phyloP scores from a whole-genome alignment of 2,113 vertebrate species.

The Cheilinus undulatus region DNA sequence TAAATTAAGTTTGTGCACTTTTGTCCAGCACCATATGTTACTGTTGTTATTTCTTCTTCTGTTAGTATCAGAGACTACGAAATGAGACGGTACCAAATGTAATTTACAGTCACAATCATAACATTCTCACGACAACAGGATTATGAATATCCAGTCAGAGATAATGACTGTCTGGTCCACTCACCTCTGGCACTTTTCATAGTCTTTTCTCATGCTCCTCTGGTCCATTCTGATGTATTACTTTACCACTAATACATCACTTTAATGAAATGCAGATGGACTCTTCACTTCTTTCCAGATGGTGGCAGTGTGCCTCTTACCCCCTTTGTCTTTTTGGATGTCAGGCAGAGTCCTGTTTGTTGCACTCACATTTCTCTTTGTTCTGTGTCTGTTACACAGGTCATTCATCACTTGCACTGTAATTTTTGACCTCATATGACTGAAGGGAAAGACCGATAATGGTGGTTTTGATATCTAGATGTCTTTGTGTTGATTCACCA shows the following conservation, averaged over 20 bases:
- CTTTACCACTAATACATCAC: conserved; percentile 4
- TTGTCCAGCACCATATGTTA: neutral
- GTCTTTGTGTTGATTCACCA: no score
- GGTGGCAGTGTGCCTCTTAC: conserved; percentile 23
- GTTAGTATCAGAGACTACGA: neutral
- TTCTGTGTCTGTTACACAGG: neutral
- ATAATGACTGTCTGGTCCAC: neutral
- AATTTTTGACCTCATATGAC: neutral
- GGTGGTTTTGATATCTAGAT: no score
- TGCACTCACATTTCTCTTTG: neutral
- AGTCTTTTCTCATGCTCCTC: conserved; percentile 24
- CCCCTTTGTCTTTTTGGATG: conserved; percentile 14
- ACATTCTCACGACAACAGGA: neutral
- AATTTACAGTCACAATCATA: neutral
- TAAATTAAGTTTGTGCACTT: neutral
- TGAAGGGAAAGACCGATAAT: conserved; percentile 3
- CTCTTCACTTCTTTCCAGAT: conserved; percentile 43
- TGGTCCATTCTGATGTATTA: conserved; percentile 14
- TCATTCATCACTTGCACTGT: neutral
- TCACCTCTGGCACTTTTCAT: conserved; percentile 20
- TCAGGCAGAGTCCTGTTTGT: rapidly evolving
- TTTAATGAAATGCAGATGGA: conserved; percentile 45
- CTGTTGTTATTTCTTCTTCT: neutral
- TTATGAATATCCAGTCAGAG: neutral
- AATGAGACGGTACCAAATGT: neutral